Evolutionary conservation across 2,797 vertebrate genomes (phyloP).

Genomic region (Falco concolor): DNA sequence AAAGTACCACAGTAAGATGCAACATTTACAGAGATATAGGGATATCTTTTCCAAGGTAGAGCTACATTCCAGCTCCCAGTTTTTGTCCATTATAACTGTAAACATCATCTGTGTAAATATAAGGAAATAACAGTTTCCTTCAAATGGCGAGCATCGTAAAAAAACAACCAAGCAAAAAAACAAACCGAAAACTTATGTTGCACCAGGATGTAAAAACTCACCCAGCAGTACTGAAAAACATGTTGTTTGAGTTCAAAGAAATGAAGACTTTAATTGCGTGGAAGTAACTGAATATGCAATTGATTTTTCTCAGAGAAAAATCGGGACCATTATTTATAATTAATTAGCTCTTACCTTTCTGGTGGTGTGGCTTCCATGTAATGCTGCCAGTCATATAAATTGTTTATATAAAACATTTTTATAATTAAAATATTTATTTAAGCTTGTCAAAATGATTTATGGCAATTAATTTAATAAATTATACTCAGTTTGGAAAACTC

Average conservation of each 20-base stretch:
- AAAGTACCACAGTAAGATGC: not conserved
- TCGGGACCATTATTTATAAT: not conserved
- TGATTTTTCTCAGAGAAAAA: not conserved
- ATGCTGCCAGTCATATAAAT: not conserved
- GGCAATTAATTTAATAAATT: not conserved
- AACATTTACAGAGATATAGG: not conserved
- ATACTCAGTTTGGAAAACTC: not conserved
- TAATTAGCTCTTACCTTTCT: slow-evolving; percentile 13
- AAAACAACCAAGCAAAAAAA: not conserved
- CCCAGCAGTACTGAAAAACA: not conserved
- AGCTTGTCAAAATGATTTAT: slow-evolving; percentile 11
- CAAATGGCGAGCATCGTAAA: not conserved
- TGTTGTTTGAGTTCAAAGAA: slow-evolving; percentile 33
- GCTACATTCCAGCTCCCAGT: not conserved
- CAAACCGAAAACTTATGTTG: not conserved
- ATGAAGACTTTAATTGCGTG: slow-evolving; percentile 9
- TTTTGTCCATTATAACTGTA: slow-evolving; percentile 12
- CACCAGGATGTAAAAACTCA: not conserved
- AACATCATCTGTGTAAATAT: slow-evolving; percentile 34
- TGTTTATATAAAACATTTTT: not conserved
- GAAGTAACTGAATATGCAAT: not conserved
- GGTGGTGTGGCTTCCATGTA: not conserved
- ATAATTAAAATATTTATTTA: slow-evolving; percentile 26
- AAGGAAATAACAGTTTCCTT: not conserved
- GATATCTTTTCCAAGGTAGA: not conserved